Evolutionary conservation across 2,797 vertebrate species (phyloP), one percentile per base, ranked within the genome.

Genomic region (Betta splendens): DNA sequence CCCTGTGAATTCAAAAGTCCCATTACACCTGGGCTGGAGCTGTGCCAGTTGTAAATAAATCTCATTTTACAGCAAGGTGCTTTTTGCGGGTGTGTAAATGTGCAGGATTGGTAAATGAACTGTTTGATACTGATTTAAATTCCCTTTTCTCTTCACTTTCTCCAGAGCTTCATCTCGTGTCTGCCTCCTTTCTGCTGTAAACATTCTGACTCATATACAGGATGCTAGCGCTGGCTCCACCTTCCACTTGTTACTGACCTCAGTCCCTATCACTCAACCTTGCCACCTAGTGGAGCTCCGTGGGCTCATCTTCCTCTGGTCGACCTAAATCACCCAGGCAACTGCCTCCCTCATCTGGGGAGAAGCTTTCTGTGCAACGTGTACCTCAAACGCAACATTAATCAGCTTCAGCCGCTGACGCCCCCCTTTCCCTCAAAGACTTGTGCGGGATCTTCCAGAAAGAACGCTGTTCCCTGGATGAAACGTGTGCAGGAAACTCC

Each of bases 261-360:
- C 32, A 58, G 31, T 47, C 76, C 9, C 12, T 87, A 43, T 44
- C 54, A 85, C 87, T 36, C 83, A 87, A 66, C 75, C 72, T 56
- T 56, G 85, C 72, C 81, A 63, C 67, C 83, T 87, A 73, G 86
- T 81, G 59, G 81, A 84, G 10, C 62, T 92, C 49, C 76, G 74
- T 43, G 69, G 64, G 53, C 87, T 89, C 31, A 67, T 65, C 53
- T 77, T 47, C 8, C 17, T 44, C 20, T 90, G 63, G 78, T 11
- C 25, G 82, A 31, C 36, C 87, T 86, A 62, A 91, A 91, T 72
- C 85, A 90, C 44, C 90, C 91, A 62, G 84, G 81, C 60, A 91
- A 91, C 72, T 81, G 80, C 72, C 81, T 93, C 84, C 87, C 89
- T 66, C 81, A 23, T 0, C 86, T 94, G 87, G 87, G 83, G 59